Evolutionary conservation across 2,888 invertebrate species (phyloP), one percentile per base, ranked within the genome.

Genomic region (Tetanocera ferruginea): DNA sequence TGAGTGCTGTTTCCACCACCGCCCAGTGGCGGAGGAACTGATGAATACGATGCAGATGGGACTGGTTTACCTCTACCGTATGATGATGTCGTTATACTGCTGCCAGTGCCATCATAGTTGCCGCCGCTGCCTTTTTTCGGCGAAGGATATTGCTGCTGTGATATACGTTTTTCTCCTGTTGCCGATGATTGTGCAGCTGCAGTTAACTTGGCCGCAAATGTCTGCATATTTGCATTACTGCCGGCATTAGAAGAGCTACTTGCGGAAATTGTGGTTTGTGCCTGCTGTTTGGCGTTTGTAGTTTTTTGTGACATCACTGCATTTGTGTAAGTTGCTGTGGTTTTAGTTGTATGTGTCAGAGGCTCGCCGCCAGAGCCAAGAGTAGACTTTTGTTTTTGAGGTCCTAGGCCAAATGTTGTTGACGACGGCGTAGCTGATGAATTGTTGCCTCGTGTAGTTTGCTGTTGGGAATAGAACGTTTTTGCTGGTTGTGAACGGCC

Each of bases 251-350:
- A 60, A 31, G 23, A 73, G 78, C 57, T 78, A 64, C 73, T 77
- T 28, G 64, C 70, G 23, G 31, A 34, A 55, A 60, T 69, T 69
- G 77, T 71, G 31, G 67, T 72, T 75, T n/a, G 80, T n/a, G 3
- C 43, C 60, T 67, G 72, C 60, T 77, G 77, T 23, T 79, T 80
- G 31, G 52, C 37, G 49, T 37, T 79, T 43, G 37, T 84, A 80
- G 90, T 89, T 55, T 91, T 91, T 25, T 91, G 89, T 34, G 92
- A 91, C 90, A 91, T 91, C 79, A 92, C 91, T 55, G 91, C 91
- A 79, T 91, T 91, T 9, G 92, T 91, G 83, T 92, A 92, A 0
- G 92, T 91, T 90, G 92, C 91, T 19, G 92, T 92, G 6, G 92
- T 91, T 83, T 91, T 90, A 14, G 57, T 52, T 23, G 76, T 78